Conservation (phyloP, 2,888 invertebrate species). For the Orchestes rusci region DNA sequence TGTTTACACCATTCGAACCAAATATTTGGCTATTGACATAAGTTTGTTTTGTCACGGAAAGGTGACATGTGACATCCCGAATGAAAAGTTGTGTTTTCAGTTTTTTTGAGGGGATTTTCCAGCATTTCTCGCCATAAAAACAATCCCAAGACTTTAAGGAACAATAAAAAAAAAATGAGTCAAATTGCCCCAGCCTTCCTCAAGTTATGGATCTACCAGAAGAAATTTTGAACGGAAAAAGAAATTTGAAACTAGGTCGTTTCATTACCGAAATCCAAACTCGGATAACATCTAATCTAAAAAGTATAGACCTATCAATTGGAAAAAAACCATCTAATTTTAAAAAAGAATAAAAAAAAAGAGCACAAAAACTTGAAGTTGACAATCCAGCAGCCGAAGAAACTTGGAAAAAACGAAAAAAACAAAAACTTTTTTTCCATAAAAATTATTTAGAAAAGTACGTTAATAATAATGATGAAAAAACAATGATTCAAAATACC, state of each 20-base stretch:
- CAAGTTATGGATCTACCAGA: too few species aligned
- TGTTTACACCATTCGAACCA: too few species aligned
- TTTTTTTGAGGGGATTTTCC: too few species aligned
- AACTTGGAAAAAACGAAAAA: not conserved
- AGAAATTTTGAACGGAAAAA: not conserved
- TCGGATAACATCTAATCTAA: not conserved
- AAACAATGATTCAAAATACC: not conserved
- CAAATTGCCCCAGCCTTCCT: too few species aligned
- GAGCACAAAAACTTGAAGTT: not conserved
- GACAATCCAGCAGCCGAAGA: conserved; percentile 1
- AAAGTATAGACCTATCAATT: not conserved
- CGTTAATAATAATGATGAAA: not conserved
- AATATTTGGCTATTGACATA: too few species aligned
- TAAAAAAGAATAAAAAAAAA: not conserved
- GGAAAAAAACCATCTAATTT: not conserved
- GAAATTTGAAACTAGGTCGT: not conserved
- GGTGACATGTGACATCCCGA: too few species aligned
- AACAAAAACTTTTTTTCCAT: not conserved
- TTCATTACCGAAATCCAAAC: not conserved
- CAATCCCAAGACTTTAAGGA: too few species aligned
- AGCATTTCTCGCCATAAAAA: too few species aligned
- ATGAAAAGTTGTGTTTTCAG: too few species aligned
- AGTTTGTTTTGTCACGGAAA: too few species aligned
- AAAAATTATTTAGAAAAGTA: not conserved
- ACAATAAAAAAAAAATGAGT: too few species aligned